Percentiles rank a stretch among this genome's conserved stretches.
These are phyloP conservation scores for Drosophila serrata DNA, from an alignment of 1,140 invertebrate species.

Conservation along the genomic window DNA sequence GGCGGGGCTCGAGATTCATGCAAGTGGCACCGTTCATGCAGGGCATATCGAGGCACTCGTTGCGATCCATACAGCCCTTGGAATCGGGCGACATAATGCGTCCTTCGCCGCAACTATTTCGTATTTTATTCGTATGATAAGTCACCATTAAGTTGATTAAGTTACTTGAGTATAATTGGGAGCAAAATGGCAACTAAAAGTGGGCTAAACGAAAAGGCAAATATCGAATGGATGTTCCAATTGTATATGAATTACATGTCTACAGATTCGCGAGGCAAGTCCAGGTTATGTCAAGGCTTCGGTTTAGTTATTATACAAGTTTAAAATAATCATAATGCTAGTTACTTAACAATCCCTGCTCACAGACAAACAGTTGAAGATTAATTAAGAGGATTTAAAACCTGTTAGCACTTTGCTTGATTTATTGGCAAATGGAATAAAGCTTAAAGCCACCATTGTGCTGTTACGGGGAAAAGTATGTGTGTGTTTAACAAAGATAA, in stretches of 20 bases:
- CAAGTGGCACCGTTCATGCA: slow-evolving; percentile 96
- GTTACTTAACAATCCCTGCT: background rate
- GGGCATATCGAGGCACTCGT: slow-evolving; percentile 96
- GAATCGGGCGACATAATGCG: slow-evolving; percentile 94
- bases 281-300: slow-evolving; percentile 21
- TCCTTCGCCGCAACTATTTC: slow-evolving; percentile 94
- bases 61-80: slow-evolving; percentile 96
- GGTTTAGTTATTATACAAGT: too few relatives aligned
- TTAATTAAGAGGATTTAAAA: background rate
- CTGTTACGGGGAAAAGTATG: slow-evolving; percentile 17
- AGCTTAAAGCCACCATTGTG: slow-evolving; percentile 10
- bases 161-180: slow-evolving; percentile 14
- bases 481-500: slow-evolving; percentile 47
- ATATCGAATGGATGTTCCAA: slow-evolving; percentile 39
- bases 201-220: slow-evolving; percentile 41
- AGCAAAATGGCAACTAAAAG: slow-evolving; percentile 23
- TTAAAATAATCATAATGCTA: background rate
- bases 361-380: too few relatives aligned
- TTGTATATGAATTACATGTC: slow-evolving; percentile 21
- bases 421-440: slow-evolving; percentile 10
- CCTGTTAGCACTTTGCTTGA: slow-evolving; percentile 3
- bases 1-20: slow-evolving; percentile 94
- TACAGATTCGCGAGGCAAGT: slow-evolving; percentile 12
- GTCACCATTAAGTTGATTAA: slow-evolving; percentile 27
- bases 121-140: slow-evolving; percentile 10